Evolutionary conservation across 2,888 invertebrate genomes (phyloP), one percentile per base, ranked within the genome.

Genomic region (Leptopilina syphax): DNA sequence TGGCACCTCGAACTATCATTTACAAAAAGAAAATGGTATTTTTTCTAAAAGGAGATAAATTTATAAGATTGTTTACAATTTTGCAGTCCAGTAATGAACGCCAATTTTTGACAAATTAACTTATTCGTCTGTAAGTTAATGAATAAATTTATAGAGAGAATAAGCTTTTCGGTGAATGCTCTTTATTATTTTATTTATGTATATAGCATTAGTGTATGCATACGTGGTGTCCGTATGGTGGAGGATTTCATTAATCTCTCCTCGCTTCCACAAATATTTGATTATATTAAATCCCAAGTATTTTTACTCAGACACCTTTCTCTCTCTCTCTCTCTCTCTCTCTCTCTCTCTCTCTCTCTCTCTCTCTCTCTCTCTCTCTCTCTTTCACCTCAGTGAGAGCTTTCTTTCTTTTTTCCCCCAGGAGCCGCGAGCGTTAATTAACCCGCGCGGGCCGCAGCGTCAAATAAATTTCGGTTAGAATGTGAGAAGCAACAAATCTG

Each of bases 401-500:
- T 10, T 80, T 68, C 82, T 80, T 83, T 44, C 77, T 84, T 81
- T 76, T 50, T 50, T 12, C 78, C 73, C 78, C 68, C 65, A 41
- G n/a, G 66, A 77, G 77, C 67, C 77, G 65, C 83, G 80, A 79
- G 88, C 87, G 90, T 90, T 90, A 90, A 90, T 90, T 90, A 90
- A 90, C 88, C 90, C 87, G 85, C 87, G 87, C 87, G 87, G 86
- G 85, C 87, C 87, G 85, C 78, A 77, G 88, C 88, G 90, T 90
- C 90, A 91, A 91, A 91, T 91, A 91, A 91, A 91, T 91, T 90
- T 91, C 88, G 90, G 90, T 91, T 91, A 91, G 89, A 91, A 90
- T 89, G 91, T 91, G 91, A 91, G 91, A 91, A 91, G 91, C 91
- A 90, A 90, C 91, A 91, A 91, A 91, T 91, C 91, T 89, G 91